Conservation (phyloP, 64 coral and sea anemone species). For the Dendrophyllia cribrosa region DNA sequence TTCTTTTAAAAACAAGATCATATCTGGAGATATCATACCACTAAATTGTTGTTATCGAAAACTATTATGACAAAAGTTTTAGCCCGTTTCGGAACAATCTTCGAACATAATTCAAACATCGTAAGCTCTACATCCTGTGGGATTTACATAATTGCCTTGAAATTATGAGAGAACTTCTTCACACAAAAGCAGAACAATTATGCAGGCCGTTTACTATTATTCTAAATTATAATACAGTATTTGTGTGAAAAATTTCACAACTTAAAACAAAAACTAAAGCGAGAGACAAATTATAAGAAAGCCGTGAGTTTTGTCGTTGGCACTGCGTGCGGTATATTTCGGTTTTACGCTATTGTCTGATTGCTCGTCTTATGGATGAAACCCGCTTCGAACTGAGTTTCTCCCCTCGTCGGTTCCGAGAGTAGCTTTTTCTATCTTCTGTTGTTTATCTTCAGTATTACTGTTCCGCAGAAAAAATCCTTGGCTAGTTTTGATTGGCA, state of each 20-base stretch:
- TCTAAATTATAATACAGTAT: conserved; percentile 22
- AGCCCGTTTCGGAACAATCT: conserved; percentile 24
- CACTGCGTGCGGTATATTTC: neutral
- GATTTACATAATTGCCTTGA: conserved; percentile 49
- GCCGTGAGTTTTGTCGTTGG: neutral
- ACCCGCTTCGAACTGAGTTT: neutral
- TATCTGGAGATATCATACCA: neutral
- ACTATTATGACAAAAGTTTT: neutral
- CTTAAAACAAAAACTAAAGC: neutral
- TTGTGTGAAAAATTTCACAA: neutral
- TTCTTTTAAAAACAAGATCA: neutral
- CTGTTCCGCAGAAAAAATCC: neutral
- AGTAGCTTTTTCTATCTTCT: neutral
- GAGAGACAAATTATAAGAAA: neutral
- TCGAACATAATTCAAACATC: conserved; percentile 37
- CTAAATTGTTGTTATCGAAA: neutral
- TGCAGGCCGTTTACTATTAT: conserved; percentile 27
- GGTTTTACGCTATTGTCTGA: neutral
- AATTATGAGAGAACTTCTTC: conserved; percentile 27
- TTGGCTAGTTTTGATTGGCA: neutral
- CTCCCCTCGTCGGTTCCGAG: neutral
- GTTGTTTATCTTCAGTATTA: conserved; percentile 28
- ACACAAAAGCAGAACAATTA: conserved; percentile 33
- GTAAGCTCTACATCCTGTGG: conserved; percentile 22
- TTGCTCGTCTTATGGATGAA: neutral